Evolutionary conservation across 2,113 vertebrate genomes (phyloP), one percentile per base, ranked within the genome.

Genomic region (Oncorhynchus masou): DNA sequence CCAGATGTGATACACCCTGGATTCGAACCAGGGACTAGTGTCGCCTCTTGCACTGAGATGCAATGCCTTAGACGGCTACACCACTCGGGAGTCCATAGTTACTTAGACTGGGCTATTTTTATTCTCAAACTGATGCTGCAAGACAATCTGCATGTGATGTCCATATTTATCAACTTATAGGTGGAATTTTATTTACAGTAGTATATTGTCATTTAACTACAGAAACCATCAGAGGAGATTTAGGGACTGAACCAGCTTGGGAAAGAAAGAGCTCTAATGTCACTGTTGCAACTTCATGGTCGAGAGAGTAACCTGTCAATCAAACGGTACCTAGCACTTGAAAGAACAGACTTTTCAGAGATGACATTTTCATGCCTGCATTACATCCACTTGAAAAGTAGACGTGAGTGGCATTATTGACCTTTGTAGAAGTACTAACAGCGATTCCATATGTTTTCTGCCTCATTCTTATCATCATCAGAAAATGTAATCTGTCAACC

Each of bases 351-450:
- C 68, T 60, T 69, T 70, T 51, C 54, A 76, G 25, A 48, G 62
- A 76, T 76, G 75, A 66, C 66, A 68, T 76, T 79, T 82, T 74
- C 57, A 76, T 79, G 79, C 60, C 34, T 80, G 73, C 5, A 77
- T 81, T 81, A 34, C 25, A 60, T 65, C 78, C 16, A 77, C n/a
- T 51, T 29, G 27, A 70, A 70, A 78, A 77, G 73, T 87, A 73
- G 51, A 76, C 68, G 70, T 39, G 27, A 73, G 4, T 11, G 20
- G 25, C 24, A 65, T 57, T 76, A 82, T 68, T 77, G 64, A 86
- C 66, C 81, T 85, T 84, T 85, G 34, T 39, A 81, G 51, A 74
- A 76, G 48, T 59, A 20, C 71, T 70, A 27, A 45, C 39, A 45
- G 34, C 19, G 22, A 69, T 13, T 27, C 9, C 69, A 19, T 70